phyloP scores from a whole-genome alignment of 2,888 invertebrate species.

The Drosophila tanythrix region DNA sequence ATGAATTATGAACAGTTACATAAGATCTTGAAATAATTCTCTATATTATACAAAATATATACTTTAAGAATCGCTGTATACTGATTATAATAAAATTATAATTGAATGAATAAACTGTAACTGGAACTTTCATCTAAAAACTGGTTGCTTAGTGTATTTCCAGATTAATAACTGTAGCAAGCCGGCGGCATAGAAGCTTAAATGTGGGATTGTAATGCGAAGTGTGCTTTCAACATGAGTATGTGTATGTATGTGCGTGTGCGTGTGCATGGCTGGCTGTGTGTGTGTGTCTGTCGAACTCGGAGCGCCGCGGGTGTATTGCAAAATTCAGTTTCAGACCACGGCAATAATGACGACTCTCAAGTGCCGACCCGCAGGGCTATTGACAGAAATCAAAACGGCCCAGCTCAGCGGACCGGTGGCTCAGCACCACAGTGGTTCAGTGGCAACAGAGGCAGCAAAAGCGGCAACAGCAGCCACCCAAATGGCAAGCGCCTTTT shows the following conservation, averaged over 20 bases:
- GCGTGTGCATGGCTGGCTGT: slow-evolving; percentile 9
- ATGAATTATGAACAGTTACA: too few species aligned
- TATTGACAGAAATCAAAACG: slow-evolving; percentile 80
- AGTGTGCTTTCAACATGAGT: slow-evolving; percentile 35
- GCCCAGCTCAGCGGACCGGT: slow-evolving; percentile 36
- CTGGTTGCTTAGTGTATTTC: slow-evolving; percentile 56
- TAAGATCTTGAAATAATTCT: background rate
- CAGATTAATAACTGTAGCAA: slow-evolving; percentile 72
- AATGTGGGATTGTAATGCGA: slow-evolving; percentile 69
- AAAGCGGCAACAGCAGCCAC: slow-evolving; percentile 34
- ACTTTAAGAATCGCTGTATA: background rate
- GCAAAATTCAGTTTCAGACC: slow-evolving; percentile 73
- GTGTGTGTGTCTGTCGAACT: slow-evolving; percentile 18
- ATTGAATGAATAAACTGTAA: background rate
- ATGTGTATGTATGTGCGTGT: slow-evolving; percentile 18
- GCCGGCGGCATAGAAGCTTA: slow-evolving; percentile 59
- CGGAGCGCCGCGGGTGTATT: slow-evolving; percentile 52
- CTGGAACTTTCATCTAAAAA: background rate
- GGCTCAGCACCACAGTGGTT: slow-evolving; percentile 24
- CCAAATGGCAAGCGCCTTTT: slow-evolving; percentile 73
- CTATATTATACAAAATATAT: background rate
- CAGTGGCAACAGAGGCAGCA: slow-evolving; percentile 21
- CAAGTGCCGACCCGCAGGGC: slow-evolving; percentile 76
- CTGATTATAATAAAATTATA: background rate
- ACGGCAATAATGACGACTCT: slow-evolving; percentile 62